Evolutionary conservation across 2,797 vertebrate genomes (phyloP), one percentile per base, ranked within the genome.

Genomic region (Rhyacichthys aspro): DNA sequence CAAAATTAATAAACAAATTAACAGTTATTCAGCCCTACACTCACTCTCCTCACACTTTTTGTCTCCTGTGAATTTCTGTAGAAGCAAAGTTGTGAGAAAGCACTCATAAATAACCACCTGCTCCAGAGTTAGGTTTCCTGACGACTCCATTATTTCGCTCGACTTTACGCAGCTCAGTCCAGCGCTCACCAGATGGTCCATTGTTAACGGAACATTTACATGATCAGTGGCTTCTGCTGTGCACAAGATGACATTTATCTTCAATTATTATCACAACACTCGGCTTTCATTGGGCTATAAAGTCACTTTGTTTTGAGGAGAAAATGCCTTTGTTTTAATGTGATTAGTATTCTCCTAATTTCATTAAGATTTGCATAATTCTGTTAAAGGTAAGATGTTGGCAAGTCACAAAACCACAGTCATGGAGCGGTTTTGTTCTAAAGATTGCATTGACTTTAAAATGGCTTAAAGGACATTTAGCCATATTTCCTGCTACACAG

Each of bases 131-230:
- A 17, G 11, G 36, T 11, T 55, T 67, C 14, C 19, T 43, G 58
- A 68, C 43, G 61, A 57, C 49, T 37, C 39, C 9, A 59, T 78
- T 54, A 60, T 67, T 65, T 70, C 28, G 39, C 32, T 70, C n/a
- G 38, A 38, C 52, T 50, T 72, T 44, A 59, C 23, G 39, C 61
- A 41, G 41, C 17, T 54, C 33, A 2, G 15, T 61, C 55, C 58
- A 63, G 45, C 43, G 44, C 69, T 78, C 53, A 49, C 19, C 75
- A 82, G 63, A 75, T 77, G 72, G 73, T 57, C 59, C 18, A 46
- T 62, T 69, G 60, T 66, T 72, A 43, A 55, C 8, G 17, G 38
- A 63, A 45, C 58, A 61, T 83, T 73, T 72, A 65, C 61, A 66
- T 79, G 49, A 42, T 33, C 52, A 55, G 19, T 41, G 71, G 52